Evolutionary conservation across 2,113 vertebrate species (phyloP), one percentile per base, ranked within the genome.

Genomic region (Myotis brandtii): DNA sequence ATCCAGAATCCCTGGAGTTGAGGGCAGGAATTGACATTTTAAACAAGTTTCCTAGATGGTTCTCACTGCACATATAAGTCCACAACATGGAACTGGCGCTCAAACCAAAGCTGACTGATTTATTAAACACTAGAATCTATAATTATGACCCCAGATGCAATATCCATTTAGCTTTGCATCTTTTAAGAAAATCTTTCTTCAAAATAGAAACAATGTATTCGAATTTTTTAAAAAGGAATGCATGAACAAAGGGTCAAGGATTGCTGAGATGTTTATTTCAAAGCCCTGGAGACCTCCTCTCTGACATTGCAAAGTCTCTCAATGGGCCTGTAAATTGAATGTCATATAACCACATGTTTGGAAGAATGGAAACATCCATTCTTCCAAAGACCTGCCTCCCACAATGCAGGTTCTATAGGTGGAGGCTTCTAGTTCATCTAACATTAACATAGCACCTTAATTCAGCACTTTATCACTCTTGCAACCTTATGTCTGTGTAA

Each of bases 251-350:
- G 93, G 87, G 46, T 89, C 87, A 96, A 89, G 40, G 13, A 59
- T 94, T 86, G 43, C n/a, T 85, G 21, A 30, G 30, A 56, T 95
- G 52, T 95, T 95, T 92, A 67, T 87, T 95, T 80, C 81, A 85
- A 96, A 94, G 30, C 90, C 70, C 70, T 50, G 43, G 83, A 93
- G 87, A 94, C 25, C 16, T 70, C 37, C n/a, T 89, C 5, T 83
- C 48, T 75, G 6, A 43, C 64, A 73, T 94, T 50, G 64, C 64
- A 13, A 76, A 77, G 43, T 80, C 84, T 34, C 72, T 89, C 48
- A 25, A 0, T 0, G 10, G 40, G 56, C 66, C 76, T 87, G 3
- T 40, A 89, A 94, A 66, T 64, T 18, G 34, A 92, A 83, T 88
- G 46, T 86, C 93, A 6, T 1, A 0, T 69, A 69, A 56, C 8